Conservation (phyloP, 2,888 invertebrate genomes). For the Thalpophila matura region DNA sequence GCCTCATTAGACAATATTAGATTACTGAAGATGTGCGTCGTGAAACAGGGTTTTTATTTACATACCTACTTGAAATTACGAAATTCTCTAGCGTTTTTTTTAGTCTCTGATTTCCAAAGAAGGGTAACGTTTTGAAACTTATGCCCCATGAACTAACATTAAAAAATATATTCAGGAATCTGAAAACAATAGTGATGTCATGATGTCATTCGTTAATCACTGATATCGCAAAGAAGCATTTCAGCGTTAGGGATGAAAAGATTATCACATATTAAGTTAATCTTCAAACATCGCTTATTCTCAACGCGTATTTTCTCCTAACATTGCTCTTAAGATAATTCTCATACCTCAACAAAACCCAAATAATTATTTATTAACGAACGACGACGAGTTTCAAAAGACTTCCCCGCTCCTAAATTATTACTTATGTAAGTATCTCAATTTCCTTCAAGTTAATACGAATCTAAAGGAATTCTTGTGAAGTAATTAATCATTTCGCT, state of each 20-base stretch:
- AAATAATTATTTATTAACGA: conserved; percentile 34
- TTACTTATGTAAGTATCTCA: conserved; percentile 58
- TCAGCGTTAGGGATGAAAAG: neutral
- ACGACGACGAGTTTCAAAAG: conserved; percentile 38
- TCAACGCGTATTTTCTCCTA: neutral
- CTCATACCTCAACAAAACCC: conserved; percentile 21
- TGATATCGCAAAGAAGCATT: no score
- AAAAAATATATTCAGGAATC: neutral
- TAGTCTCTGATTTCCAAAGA: neutral
- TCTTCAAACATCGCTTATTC: neutral
- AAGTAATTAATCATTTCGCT: conserved; percentile 81
- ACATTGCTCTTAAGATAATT: conserved; percentile 15
- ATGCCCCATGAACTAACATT: neutral
- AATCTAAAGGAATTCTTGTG: conserved; percentile 68
- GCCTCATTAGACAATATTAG: conserved; percentile 6
- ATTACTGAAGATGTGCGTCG: conserved; percentile 4
- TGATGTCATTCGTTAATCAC: no score
- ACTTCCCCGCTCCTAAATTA: conserved; percentile 46
- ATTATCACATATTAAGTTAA: neutral
- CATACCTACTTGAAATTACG: neutral
- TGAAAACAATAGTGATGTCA: neutral
- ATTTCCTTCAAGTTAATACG: conserved; percentile 61
- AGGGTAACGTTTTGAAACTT: no score
- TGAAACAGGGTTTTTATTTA: neutral
- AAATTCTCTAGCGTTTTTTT: neutral